Evolutionary conservation across 2,888 invertebrate species (phyloP).

Genomic region (Glomeris marginata): DNA sequence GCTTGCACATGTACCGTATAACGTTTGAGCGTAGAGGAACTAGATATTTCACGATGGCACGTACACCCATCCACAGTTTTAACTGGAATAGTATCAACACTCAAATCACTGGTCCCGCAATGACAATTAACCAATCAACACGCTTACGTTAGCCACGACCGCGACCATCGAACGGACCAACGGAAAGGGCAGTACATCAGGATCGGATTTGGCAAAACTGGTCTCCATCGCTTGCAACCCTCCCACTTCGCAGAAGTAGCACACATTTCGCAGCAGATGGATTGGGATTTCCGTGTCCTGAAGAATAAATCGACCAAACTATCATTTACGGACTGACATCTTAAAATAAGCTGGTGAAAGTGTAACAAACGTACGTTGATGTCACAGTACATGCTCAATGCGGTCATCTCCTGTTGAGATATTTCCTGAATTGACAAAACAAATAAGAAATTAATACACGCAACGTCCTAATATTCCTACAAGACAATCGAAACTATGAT

Average conservation of each 20-base stretch:
- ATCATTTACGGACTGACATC: not conserved
- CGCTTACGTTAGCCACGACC: slow-evolving; percentile 60
- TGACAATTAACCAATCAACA: not conserved
- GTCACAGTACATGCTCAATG: slow-evolving; percentile 68
- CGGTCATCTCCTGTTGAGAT: slow-evolving; percentile 66
- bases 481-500: not conserved
- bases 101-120: not conserved
- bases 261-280: slow-evolving; percentile 78
- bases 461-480: not conserved
- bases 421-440: slow-evolving; percentile 39
- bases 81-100: slow-evolving; percentile 32
- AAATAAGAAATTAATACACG: not conserved
- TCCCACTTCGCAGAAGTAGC: slow-evolving; percentile 78
- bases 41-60: slow-evolving; percentile 72
- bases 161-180: slow-evolving; percentile 85
- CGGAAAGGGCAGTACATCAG: slow-evolving; percentile 61
- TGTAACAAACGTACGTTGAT: slow-evolving; percentile 37
- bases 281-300: slow-evolving; percentile 88
- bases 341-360: not conserved
- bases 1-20: slow-evolving; percentile 75
- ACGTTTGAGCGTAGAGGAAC: slow-evolving; percentile 75
- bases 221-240: slow-evolving; percentile 74
- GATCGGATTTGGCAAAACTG: slow-evolving; percentile 61
- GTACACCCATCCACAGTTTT: slow-evolving; percentile 83
- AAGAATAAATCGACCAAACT: no score